Percentiles rank a stretch among this genome's conserved stretches.
phyloP scores from a whole-genome alignment of 2,797 vertebrate species.

The Leucoraja ocellata region DNA sequence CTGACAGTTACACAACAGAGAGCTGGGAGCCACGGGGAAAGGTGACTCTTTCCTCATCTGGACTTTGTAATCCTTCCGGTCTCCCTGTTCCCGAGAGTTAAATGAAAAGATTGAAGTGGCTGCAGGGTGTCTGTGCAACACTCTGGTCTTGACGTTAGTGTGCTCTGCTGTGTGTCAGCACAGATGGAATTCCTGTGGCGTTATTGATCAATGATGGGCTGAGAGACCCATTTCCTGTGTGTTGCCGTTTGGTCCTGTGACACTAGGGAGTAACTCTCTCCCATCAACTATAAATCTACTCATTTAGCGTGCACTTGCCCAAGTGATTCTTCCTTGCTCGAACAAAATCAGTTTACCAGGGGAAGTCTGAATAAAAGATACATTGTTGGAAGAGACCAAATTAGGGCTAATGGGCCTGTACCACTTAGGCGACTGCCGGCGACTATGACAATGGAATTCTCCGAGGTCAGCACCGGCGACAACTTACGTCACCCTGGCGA shows the following conservation, averaged over 20 bases:
- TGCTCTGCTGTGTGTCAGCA: slow-evolving; percentile 17
- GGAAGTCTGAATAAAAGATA: neutral
- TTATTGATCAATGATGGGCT: neutral
- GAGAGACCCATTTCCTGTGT: slow-evolving; percentile 27
- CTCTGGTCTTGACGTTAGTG: neutral
- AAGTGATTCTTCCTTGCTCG: neutral
- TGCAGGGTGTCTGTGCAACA: neutral
- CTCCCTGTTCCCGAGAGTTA: neutral
- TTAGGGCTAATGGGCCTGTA: neutral
- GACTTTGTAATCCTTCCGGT: neutral
- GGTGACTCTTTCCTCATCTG: neutral
- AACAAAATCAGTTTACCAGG: neutral
- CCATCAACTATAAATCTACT: slow-evolving; percentile 12
- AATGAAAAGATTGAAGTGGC: neutral
- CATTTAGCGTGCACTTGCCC: neutral
- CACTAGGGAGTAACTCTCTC: neutral
- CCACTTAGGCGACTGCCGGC: no score
- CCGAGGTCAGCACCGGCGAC: no score
- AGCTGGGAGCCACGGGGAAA: neutral
- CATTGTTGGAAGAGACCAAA: neutral
- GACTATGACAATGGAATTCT: no score
- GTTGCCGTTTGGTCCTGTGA: neutral
- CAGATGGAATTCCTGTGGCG: neutral
- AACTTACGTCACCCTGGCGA: no score
- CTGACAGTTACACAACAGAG: neutral